Percentiles rank a stretch among this genome's conserved stretches.
phyloP scores from a whole-genome alignment of 2,888 invertebrate genomes.

The Apodemia zela region DNA sequence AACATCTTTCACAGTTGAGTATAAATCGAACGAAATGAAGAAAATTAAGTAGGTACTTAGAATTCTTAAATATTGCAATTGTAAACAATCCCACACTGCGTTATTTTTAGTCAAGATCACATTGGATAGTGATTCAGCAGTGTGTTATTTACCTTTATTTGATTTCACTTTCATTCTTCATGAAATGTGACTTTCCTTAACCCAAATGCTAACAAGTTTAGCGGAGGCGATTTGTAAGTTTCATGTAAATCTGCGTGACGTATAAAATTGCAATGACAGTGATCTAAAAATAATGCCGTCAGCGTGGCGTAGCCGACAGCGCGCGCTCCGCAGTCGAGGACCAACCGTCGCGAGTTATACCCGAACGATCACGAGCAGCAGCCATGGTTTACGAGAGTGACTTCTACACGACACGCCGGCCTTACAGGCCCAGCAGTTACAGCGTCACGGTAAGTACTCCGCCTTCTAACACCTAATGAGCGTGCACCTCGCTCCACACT shows the following conservation, averaged over 20 bases:
- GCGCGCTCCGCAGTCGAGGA: slow-evolving; percentile 67
- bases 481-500: slow-evolving; percentile 65
- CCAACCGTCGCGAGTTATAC: slow-evolving; percentile 72
- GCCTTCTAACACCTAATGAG: slow-evolving; percentile 50
- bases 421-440: slow-evolving; percentile 87
- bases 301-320: slow-evolving; percentile 48
- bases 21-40: background rate
- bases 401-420: slow-evolving; percentile 93
- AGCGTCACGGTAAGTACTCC: slow-evolving; percentile 85
- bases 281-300: slow-evolving; percentile 71
- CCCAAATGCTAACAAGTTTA: slow-evolving; percentile 57
- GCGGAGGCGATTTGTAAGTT: slow-evolving; percentile 50
- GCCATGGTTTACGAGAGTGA: slow-evolving; percentile 96
- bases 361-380: slow-evolving; percentile 67
- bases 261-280: slow-evolving; percentile 77
- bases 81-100: background rate
- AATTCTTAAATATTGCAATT: background rate
- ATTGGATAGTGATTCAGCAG: slow-evolving; percentile 29
- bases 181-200: slow-evolving; percentile 60
- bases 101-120: slow-evolving; percentile 22
- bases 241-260: slow-evolving; percentile 60
- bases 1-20: background rate
- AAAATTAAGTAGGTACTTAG: background rate
- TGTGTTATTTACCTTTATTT: slow-evolving; percentile 40
- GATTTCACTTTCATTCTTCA: slow-evolving; percentile 40